Conservation (phyloP, 2,888 invertebrate genomes). For the Pemphredon lugubris region DNA sequence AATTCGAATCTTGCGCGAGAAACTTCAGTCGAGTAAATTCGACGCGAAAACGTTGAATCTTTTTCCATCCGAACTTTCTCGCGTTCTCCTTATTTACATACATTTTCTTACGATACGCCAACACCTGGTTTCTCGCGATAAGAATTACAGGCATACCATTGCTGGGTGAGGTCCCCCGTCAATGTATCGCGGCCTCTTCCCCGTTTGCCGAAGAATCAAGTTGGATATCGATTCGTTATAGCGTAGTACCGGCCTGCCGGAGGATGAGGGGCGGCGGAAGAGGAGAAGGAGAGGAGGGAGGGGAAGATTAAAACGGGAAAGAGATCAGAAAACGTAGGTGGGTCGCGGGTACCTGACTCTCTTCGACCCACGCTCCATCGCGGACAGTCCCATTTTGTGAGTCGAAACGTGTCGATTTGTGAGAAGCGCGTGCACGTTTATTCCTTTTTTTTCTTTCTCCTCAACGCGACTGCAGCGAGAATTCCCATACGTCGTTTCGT, state of each 20-base stretch:
- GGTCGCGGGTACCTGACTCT: conserved; percentile 7
- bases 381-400: conserved; percentile 1
- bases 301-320: conserved; percentile 22
- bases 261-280: no score
- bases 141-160: conserved; percentile 17
- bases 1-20: no score
- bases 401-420: conserved; percentile 5
- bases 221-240: conserved; percentile 27
- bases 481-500: conserved; percentile 18
- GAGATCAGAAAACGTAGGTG: conserved; percentile 15
- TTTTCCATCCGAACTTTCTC: not conserved
- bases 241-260: conserved; percentile 1
- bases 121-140: conserved; percentile 20
- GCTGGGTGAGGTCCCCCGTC: conserved; percentile 4
- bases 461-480: no score
- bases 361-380: conserved; percentile 14
- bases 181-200: conserved; percentile 7
- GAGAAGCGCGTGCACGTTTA: not conserved
- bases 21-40: conserved; percentile 5
- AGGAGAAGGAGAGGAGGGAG: not conserved
- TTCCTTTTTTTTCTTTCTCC: not conserved
- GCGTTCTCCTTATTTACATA: not conserved
- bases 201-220: conserved; percentile 15
- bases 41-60: not conserved
- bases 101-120: conserved; percentile 1